Base-by-base conservation (phyloP, 2,888 invertebrate genomes). In the Brachynemurus nebulosus region DNA sequence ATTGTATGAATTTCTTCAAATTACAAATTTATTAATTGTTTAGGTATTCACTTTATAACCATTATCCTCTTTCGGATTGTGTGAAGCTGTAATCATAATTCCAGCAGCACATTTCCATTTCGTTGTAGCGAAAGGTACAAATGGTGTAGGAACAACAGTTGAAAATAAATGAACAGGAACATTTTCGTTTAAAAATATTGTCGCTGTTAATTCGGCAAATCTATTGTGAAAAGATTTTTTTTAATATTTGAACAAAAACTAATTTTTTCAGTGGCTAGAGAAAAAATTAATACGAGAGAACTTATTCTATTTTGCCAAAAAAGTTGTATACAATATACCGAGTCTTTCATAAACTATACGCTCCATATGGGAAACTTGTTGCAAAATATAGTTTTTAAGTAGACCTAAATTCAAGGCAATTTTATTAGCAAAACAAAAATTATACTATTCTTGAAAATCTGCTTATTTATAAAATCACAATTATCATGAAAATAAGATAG, bases 71-170 rank as follows among this genome's bases (percentile, higher is more conserved):
- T 86, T 92, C 35, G 95, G 82, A 66, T 99, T 99, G 63, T 99
- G 98, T 0, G 97, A 97, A 0, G 98, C 98, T 0, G 98, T 99
- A 48, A 99, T 90, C 96, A 99, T 96, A n/a, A 96, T 75, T 34
- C 98, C 98, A 57, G 83, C 86, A 1, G 80, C 78, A 44, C 86
- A 84, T 14, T 78, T 74, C 46, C 78, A 77, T 49, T 78, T 69
- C 2, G 71, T 68, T 1, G 93, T 83, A 0, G 80, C 78, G 64
- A 85, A 98, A 0, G 98, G 86, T 21, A 98, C 82, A 57, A 92
- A 85, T 0, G 98, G 97, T 0, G 98, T 98, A 0, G 96, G 90
- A 43, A 83, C 85, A 11, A 86, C 76, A 12, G 74, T 64, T 0
- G 81, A 76, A 63, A 83, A 95, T 4, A 96, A 65, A 56, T 80